These are phyloP conservation scores for Cerastoderma edule DNA, from an alignment of 2,888 invertebrate genomes.

Conservation along the genomic window DNA sequence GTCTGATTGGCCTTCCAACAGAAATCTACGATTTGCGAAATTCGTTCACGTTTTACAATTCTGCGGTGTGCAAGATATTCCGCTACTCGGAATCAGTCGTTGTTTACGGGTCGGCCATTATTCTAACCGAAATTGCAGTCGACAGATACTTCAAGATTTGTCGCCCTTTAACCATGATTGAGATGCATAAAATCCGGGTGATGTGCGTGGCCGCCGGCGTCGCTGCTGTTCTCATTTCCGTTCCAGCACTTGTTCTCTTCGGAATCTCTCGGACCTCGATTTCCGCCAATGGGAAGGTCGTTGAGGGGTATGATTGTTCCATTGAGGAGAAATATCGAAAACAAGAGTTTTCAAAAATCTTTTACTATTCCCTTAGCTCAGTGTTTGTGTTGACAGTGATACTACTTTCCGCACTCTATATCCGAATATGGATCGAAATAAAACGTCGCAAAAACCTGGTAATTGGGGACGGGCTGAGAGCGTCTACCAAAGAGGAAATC, in stretches of 20 bases:
- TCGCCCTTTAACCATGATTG: constrained; percentile 69
- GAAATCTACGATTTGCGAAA: constrained; percentile 73
- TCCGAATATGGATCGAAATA: constrained; percentile 66
- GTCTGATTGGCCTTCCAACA: constrained; percentile 73
- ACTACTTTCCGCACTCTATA: constrained; percentile 70
- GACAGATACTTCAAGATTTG: constrained; percentile 79
- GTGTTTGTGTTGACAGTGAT: constrained; percentile 69
- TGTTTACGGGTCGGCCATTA: constrained; percentile 73
- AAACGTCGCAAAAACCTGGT: constrained; percentile 50
- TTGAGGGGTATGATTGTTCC: constrained; percentile 73
- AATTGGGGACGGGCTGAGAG: constrained; percentile 51
- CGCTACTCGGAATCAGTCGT: constrained; percentile 70
- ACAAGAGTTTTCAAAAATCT: constrained; percentile 61
- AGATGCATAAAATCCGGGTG: constrained; percentile 68
- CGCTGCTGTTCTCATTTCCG: constrained; percentile 64
- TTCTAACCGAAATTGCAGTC: constrained; percentile 75
- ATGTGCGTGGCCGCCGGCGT: constrained; percentile 69
- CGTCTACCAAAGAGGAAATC: constrained; percentile 41
- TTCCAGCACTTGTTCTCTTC: constrained; percentile 68
- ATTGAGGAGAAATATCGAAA: constrained; percentile 68
- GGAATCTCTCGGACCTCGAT: constrained; percentile 68
- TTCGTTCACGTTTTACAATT: constrained; percentile 74
- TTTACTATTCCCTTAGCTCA: constrained; percentile 64
- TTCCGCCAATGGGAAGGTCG: constrained; percentile 43
- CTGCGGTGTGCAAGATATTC: constrained; percentile 72